Evolutionary conservation across 2,797 vertebrate genomes (phyloP), one percentile per base, ranked within the genome.

Genomic region (Bryconaethiops microstoma): DNA sequence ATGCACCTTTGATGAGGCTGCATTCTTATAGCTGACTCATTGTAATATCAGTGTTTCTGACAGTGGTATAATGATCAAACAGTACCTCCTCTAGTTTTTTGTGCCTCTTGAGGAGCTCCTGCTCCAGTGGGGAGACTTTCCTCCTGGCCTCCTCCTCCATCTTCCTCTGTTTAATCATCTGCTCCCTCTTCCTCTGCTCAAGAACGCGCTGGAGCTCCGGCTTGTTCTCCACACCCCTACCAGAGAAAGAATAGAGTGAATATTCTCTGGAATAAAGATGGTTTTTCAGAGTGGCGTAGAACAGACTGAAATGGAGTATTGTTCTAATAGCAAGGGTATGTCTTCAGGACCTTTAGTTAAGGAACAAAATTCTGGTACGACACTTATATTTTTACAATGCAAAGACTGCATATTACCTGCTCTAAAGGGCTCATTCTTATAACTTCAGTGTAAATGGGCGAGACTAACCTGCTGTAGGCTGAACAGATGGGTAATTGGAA

Each of bases 171-270:
- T 91, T 95, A 75, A 97, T 93, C 88, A 96, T 83, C 92, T 97
- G 96, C 86, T 97, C 97, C 88, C 97, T 86, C 69, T 95, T 93
- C 39, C 97, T 94, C 39, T 96, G 95, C 88, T 99, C 97, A 0
- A 99, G 91, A 35, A 98, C 98, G 0, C 96, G 90, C 88, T 98
- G 97, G 73, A 99, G 92, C 91, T 99, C 98, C 0, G 98, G 95
- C 85, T 98, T 98, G 84, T 86, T 94, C 83, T 97, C 96, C 87
- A 95, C 85, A 0, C 94, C 94, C 81, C 96, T 96, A 85, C 76
- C 29, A 71, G 35, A 64, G 16, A 59, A 7, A 55, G 65, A n/a
- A 68, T 63, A 12, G 72, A 1, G 10, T 9, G 17, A 54, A 73
- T 21, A 59, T 9, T 45, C 29, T 19, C 39, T 16, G 12, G 29